Evolutionary conservation across 2,113 vertebrate species (phyloP), one percentile per base, ranked within the genome.

Genomic region (Trichomycterus rosablanca): DNA sequence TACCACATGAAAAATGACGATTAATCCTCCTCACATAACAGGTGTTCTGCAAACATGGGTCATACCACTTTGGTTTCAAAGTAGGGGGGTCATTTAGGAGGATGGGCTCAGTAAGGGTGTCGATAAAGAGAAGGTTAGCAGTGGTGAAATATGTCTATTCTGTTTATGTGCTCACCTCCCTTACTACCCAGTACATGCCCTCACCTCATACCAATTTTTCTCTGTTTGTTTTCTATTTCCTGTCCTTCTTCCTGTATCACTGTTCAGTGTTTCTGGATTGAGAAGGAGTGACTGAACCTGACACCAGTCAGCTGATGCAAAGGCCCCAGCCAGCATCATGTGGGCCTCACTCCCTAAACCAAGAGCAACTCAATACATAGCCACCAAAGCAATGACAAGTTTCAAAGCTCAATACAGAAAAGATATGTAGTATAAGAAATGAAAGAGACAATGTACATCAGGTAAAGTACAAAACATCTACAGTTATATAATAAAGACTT

Each of bases 21-120:
- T 30, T 57, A 68, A 72, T 74, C 69, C 59, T 45, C 19, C 37
- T 45, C 23, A 51, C 65, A 72, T 74, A 74, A 88, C 84, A 87
- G 86, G 81, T 87, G 86, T 60, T 37, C 20, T 30, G 81, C 75
- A 76, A 76, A 82, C 78, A 68, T 81, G 72, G 74, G 52, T 57
- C 28, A 23, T 60, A 68, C 72, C 75, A 74, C 70, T 73, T 65
- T 63, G 60, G 58, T 71, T 57, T 46, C 65, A 20, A 18, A 52
- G 12, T 11, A 48, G 16, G 24, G 44, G 67, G 70, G 58, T 60
- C 53, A 46, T 57, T 1, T 24, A 15, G 45, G 53, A 28, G n/a
- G 20, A 16, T 16, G 14, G 11, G 16, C 15, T 46, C 32, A 40
- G 30, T 22, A 12, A 53, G 26, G 2, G 16, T 16, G 16, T 39